A percentile compares a stretch with the other conserved stretches of the same genome.
Evolutionary conservation across 2,113 vertebrate genomes (phyloP).

Genomic region (Pelusios castaneus): DNA sequence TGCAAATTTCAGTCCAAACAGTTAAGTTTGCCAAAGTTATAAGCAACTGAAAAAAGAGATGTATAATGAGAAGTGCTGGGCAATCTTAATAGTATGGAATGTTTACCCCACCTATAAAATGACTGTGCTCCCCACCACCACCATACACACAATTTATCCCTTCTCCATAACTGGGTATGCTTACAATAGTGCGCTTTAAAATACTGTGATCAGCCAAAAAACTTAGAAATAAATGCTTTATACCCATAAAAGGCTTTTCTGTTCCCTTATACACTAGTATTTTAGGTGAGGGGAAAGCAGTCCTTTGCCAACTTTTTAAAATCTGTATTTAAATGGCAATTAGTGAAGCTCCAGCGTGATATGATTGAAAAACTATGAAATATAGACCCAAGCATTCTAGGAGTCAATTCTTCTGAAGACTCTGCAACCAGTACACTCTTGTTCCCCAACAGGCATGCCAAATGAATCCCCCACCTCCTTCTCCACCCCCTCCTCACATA

Average conservation of each 20-base stretch:
- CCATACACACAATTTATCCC: background rate
- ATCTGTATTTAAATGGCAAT: background rate
- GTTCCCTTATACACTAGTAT: background rate
- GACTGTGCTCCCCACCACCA: background rate
- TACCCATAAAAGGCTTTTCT: background rate
- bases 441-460: background rate
- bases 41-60: background rate
- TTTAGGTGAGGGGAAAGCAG: background rate
- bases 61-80: background rate
- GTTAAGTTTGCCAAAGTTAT: background rate
- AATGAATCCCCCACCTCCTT: background rate
- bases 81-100: background rate
- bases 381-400: background rate
- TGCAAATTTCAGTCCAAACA: background rate
- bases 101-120: background rate
- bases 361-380: background rate
- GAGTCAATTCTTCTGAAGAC: background rate
- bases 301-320: background rate
- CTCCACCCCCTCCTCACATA: too few relatives aligned
- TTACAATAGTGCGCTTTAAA: background rate
- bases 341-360: background rate
- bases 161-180: background rate
- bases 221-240: background rate
- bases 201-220: background rate
- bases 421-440: rapidly evolving